phyloP scores from a whole-genome alignment of 2,888 invertebrate genomes.

The Balanococcus diminutus region DNA sequence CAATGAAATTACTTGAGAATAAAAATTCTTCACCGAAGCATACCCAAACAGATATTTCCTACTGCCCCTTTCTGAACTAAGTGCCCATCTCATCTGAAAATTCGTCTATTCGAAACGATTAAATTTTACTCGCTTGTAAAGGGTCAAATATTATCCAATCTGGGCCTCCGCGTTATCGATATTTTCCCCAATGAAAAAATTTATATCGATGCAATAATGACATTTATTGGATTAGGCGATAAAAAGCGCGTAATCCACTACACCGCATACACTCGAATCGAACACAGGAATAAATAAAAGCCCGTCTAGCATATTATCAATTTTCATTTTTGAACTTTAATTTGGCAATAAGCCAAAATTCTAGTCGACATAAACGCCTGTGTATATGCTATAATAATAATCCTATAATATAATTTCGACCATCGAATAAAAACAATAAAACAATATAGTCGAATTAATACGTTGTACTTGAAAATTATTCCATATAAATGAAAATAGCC shows the following conservation, averaged over 20 bases:
- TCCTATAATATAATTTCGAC: neutral
- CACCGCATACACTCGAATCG: neutral
- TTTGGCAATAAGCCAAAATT: slow-evolving; percentile 29
- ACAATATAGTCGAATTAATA: slow-evolving; percentile 26
- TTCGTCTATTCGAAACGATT: no score
- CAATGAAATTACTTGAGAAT: no score
- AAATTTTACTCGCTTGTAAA: no score
- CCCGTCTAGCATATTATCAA: slow-evolving; percentile 7
- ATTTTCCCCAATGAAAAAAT: neutral
- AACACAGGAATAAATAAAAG: neutral
- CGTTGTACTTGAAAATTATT: slow-evolving; percentile 3
- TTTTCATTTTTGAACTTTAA: slow-evolving; percentile 15
- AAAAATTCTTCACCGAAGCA: no score
- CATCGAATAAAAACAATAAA: neutral
- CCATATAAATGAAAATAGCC: neutral
- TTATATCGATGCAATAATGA: neutral
- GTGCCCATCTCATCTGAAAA: no score
- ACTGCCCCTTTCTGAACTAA: no score
- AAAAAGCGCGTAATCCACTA: neutral
- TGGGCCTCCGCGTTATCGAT: neutral
- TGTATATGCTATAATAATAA: neutral
- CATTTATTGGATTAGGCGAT: neutral
- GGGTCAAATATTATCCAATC: neutral
- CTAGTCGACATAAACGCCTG: neutral
- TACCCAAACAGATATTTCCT: no score